Base-by-base conservation (phyloP, 1,140 invertebrate genomes). In the Pristionchus pacificus region DNA sequence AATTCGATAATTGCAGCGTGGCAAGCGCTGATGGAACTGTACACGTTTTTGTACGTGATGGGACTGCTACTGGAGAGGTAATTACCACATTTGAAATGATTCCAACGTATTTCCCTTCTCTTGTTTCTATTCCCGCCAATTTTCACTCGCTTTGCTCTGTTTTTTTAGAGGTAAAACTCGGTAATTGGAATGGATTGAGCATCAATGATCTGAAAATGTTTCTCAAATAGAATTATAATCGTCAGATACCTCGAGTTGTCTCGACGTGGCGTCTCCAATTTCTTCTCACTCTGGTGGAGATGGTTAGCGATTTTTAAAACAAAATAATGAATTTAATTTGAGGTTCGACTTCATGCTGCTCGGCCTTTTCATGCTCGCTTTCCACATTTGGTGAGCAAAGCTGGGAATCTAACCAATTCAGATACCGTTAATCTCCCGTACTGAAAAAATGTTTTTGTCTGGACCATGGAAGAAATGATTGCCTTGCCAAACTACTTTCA, bases 241-340 rank as follows among this genome's bases (percentile, higher is more conserved):
- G 6, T 49, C 6, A 49, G 38, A 49, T 49, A 66, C 10, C 19
- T 74, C 6, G 57, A 74, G 27, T 77, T 77, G 25, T 64, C 57
- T 27, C 29, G 71, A 27, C 64, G 60, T 15, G 77, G 77, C 15
- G 19, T 55, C 14, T 31, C 33, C 0, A n/a, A 15, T 0, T 78
- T 74, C 57, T 78, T 78, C 55, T 24, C 66, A 1, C 60, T 76
- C 10, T 78, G 77, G 77, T 78, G 77, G 77, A 61, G 74, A 65
- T 78, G 74, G 77, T 76, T 33, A 1, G n/a, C 24, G 24, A 13
- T 13, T 72, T n/a, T 38, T 27, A 10, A 29, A 33, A 25, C 24
- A n/a, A 14, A 25, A 14, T n/a, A 25, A 69, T 0, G 27, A n/a
- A 49, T 30, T 1, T 27, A 28, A 14, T 27, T 70, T 19, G 0